Base-by-base conservation (phyloP, 2,888 invertebrate species). In the Torymus tubicola region DNA sequence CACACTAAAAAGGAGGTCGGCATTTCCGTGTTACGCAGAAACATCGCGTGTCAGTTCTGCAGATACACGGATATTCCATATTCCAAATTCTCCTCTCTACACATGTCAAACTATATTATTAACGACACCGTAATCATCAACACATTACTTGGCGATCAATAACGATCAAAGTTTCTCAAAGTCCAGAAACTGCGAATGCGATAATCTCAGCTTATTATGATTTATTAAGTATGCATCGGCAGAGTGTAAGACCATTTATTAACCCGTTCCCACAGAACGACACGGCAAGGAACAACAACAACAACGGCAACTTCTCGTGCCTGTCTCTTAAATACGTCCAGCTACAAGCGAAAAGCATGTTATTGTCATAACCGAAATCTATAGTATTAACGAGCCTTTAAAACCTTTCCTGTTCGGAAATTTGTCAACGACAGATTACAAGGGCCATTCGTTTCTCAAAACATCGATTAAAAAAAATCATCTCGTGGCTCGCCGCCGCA, bases 341-440 rank as follows among this genome's bases (percentile, higher is more conserved):
- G 50, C 64, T 75, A 70, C 71, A 76, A 71, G 57, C 67, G 21
- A 65, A 77, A 73, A 77, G 58, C 72, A 65, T 76, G 68, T 81
- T 64, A 73, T 73, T 64, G 69, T 81, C 77, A 77, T 72, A 73
- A 77, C 24, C 72, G 18, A 58, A 80, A 77, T 55, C 53, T 53
- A 8, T 14, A 16, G 69, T 75, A 75, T 71, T 76, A 76, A 80
- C 76, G 63, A 80, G 75, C 67, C 57, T 70, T 71, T 70, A 61
- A 61, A 55, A 2, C 31, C 70, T 52, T 58, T 65, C 16, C 16
- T 13, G 21, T 2, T 60, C 50, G 74, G 78, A 70, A 78, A 81
- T 81, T 81, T 73, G 73, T 81, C 81, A 78, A 75, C 67, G 78
- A 78, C 78, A 81, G 74, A 71, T 75, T 74, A 81, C 78, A 78